These are phyloP conservation scores for Hystrix brachyura DNA, from an alignment of 2,113 vertebrate species.

Conservation along the genomic window DNA sequence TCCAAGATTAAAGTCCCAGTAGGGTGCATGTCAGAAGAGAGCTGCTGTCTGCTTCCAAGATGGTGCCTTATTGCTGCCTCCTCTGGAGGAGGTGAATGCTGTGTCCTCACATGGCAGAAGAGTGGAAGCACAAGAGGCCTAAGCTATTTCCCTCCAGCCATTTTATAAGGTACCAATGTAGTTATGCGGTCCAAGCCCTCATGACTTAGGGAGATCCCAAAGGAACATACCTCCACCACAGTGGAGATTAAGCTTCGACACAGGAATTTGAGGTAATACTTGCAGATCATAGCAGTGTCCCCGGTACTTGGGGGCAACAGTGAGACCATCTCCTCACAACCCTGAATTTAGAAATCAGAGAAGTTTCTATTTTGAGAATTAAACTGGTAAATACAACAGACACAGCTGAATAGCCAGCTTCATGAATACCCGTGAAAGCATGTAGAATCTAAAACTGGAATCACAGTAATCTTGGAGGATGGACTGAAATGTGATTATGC, in stretches of 20 bases:
- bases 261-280: neutral
- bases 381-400: neutral
- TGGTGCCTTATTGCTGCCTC: neutral
- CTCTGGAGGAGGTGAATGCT: neutral
- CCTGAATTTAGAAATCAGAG: conserved; percentile 8
- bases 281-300: neutral
- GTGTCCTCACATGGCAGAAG: neutral
- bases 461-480: neutral
- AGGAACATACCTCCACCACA: neutral
- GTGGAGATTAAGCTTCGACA: neutral
- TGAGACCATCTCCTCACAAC: neutral
- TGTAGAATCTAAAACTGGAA: neutral
- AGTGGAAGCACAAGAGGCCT: neutral
- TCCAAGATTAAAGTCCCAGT: neutral
- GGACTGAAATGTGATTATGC: neutral
- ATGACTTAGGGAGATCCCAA: neutral
- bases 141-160: too few relatives aligned
- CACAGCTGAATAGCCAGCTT: neutral
- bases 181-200: too few relatives aligned
- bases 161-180: neutral
- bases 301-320: neutral
- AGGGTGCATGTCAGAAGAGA: neutral
- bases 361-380: neutral
- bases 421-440: neutral
- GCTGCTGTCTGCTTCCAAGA: neutral